phyloP scores from a whole-genome alignment of 2,888 invertebrate species.

The Dasysyrphus albostriatus region DNA sequence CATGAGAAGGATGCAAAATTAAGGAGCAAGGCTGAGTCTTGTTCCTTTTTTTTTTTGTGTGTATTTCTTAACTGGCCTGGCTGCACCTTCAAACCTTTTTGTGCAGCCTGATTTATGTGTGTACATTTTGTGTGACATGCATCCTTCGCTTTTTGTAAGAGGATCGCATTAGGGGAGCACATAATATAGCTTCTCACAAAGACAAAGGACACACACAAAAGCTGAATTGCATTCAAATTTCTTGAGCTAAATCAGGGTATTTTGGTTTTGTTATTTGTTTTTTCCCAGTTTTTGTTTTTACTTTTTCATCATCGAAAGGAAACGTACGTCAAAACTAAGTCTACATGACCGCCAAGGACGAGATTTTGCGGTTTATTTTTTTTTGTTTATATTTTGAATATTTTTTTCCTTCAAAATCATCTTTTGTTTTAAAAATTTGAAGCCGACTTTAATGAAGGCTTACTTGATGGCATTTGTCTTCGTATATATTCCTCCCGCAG shows the following conservation, averaged over 20 bases:
- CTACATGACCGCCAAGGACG: slow-evolving; percentile 72
- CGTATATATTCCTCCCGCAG: slow-evolving; percentile 36
- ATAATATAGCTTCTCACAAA: neutral
- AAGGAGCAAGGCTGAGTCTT: slow-evolving; percentile 24
- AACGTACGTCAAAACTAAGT: slow-evolving; percentile 65
- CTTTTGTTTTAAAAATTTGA: slow-evolving; percentile 30
- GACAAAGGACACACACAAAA: slow-evolving; percentile 65
- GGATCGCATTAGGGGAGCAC: slow-evolving; percentile 56
- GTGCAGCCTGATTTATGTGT: slow-evolving; percentile 50
- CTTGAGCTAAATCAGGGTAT: slow-evolving; percentile 40
- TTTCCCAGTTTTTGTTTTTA: neutral
- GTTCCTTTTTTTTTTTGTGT: neutral
- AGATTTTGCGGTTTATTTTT: neutral
- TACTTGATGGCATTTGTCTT: slow-evolving; percentile 52
- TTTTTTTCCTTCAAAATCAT: neutral
- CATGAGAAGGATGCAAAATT: slow-evolving; percentile 63
- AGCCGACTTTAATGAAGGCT: slow-evolving; percentile 55
- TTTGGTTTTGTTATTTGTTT: neutral
- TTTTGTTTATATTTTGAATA: neutral
- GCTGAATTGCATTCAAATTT: slow-evolving; percentile 64
- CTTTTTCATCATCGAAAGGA: slow-evolving; percentile 46
- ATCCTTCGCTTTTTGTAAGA: slow-evolving; percentile 57
- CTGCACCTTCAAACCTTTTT: slow-evolving; percentile 46
- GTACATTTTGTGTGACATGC: slow-evolving; percentile 65
- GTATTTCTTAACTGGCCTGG: slow-evolving; percentile 4